Conservation (phyloP, 2,113 vertebrate genomes). For the Ellobius talpinus region DNA sequence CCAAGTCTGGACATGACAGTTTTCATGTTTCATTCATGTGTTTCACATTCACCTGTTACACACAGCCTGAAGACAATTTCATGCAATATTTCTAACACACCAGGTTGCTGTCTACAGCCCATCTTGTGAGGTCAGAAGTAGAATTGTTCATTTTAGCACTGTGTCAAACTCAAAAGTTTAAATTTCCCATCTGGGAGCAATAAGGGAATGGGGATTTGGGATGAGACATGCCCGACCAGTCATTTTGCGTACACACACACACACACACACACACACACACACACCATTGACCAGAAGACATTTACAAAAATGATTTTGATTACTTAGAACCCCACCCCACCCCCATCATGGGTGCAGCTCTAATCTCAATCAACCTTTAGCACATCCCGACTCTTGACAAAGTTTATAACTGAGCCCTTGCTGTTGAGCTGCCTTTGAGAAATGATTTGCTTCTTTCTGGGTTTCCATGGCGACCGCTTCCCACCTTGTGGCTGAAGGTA, state of each 20-base stretch:
- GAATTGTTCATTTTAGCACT: not conserved
- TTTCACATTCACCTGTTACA: not conserved
- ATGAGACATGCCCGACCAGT: not conserved
- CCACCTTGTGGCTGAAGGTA: constrained; percentile 65
- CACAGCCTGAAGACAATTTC: not conserved
- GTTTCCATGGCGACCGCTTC: constrained; percentile 82
- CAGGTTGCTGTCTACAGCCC: not conserved
- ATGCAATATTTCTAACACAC: not conserved
- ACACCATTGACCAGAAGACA: not conserved
- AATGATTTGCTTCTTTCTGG: constrained; percentile 56
- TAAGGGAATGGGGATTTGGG: not conserved
- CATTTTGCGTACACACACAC: not conserved
- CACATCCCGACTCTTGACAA: constrained; percentile 35
- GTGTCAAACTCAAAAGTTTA: not conserved
- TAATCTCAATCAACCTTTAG: constrained; percentile 41
- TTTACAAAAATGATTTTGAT: not conserved
- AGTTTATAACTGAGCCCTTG: constrained; percentile 69
- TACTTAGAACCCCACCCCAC: not conserved
- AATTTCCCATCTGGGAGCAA: not conserved
- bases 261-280: not conserved
- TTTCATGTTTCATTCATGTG: not conserved
- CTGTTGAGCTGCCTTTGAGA: constrained; percentile 42
- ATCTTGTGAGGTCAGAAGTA: not conserved
- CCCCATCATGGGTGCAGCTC: not conserved
- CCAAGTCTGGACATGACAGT: not conserved